Percentiles rank a stretch among this genome's conserved stretches.
These are phyloP conservation scores for Tribolium castaneum DNA, from an alignment of 1,140 invertebrate species.

Conservation along the genomic window DNA sequence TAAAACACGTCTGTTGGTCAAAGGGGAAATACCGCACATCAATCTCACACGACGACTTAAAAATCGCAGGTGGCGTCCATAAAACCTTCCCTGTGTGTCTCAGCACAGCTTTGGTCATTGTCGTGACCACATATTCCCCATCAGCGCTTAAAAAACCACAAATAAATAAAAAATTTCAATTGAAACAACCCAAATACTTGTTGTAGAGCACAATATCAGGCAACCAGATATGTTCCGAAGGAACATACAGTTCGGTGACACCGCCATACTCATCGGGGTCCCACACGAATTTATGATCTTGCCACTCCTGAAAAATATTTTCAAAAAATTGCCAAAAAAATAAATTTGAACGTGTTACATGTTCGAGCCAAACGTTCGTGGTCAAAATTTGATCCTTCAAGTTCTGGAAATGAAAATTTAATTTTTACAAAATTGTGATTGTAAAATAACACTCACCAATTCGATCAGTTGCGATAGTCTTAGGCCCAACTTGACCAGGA, in stretches of 20 bases:
- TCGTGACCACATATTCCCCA: constrained; percentile 97
- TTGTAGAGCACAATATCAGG: constrained; percentile 98
- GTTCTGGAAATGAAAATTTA: constrained; percentile 77
- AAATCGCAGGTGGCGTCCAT: constrained; percentile 96
- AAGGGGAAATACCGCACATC: constrained; percentile 97
- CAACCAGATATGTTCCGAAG: constrained; percentile 93
- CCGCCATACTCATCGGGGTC: constrained; percentile 95
- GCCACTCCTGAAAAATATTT: constrained; percentile 82
- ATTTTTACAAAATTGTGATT: background rate
- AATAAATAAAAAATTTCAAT: background rate
- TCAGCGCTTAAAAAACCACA: constrained; percentile 79
- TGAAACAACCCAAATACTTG: constrained; percentile 74
- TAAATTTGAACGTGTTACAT: constrained; percentile 75
- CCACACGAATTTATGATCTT: constrained; percentile 97
- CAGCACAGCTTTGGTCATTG: constrained; percentile 96
- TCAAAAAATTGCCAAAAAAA: background rate
- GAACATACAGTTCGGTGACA: constrained; percentile 91
- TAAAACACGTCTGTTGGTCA: constrained; percentile 95
- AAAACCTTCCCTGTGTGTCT: constrained; percentile 89
- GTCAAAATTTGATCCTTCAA: constrained; percentile 96
- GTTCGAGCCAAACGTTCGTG: constrained; percentile 96
- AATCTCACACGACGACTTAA: constrained; percentile 98
- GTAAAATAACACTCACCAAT: constrained; percentile 75
- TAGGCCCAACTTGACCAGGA: constrained; percentile 91
- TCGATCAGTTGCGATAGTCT: constrained; percentile 95